phyloP scores from a whole-genome alignment of 2,888 invertebrate species.

The Alloplasta piceator region DNA sequence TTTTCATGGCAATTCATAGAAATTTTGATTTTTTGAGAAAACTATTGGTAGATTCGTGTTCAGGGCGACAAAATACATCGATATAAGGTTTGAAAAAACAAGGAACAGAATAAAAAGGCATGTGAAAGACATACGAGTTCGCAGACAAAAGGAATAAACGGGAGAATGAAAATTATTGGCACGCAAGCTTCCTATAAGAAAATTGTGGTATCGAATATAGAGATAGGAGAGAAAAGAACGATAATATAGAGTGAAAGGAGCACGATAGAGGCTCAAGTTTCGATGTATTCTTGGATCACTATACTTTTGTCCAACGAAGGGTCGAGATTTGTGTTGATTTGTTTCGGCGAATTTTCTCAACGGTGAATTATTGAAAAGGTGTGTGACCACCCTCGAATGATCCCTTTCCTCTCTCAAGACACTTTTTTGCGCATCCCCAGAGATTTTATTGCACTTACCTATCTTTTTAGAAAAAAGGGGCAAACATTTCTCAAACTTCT shows the following conservation, averaged over 20 bases:
- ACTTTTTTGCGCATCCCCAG: not conserved
- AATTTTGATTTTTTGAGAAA: no score
- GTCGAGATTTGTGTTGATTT: conserved; percentile 59
- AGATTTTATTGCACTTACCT: not conserved
- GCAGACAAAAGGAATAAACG: conserved; percentile 2
- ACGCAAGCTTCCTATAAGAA: conserved; percentile 53
- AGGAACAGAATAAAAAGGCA: conserved; percentile 16
- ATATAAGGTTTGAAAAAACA: no score
- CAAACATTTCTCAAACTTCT: no score
- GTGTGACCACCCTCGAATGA: conserved; percentile 28
- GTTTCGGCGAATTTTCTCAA: conserved; percentile 59
- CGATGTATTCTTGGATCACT: not conserved
- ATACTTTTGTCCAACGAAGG: no score
- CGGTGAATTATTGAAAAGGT: conserved; percentile 62
- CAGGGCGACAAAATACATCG: no score
- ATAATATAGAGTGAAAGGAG: not conserved
- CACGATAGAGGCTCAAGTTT: not conserved
- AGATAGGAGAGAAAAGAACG: conserved; percentile 23
- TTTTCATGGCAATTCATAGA: no score
- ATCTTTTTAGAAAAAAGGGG: no score
- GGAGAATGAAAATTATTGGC: conserved; percentile 35
- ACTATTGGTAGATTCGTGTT: no score
- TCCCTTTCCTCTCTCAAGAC: conserved; percentile 10
- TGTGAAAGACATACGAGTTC: not conserved
- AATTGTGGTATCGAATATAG: conserved; percentile 43